phyloP scores from a whole-genome alignment of 2,797 vertebrate genomes.

The Sebastiscus albofasciatus region DNA sequence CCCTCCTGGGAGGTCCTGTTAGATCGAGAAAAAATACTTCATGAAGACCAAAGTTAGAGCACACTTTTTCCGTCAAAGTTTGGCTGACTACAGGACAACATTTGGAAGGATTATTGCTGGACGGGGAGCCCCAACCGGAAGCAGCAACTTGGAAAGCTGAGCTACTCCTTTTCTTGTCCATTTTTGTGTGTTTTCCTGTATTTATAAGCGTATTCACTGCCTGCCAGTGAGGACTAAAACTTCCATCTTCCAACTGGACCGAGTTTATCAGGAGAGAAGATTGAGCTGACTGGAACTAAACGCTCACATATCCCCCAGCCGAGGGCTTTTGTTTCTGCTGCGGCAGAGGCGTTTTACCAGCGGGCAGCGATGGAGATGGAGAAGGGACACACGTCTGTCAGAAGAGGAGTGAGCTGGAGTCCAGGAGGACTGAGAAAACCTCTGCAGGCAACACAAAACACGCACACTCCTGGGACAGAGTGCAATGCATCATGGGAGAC shows the following conservation, averaged over 20 bases:
- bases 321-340: slow-evolving; percentile 35
- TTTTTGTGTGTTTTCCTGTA: slow-evolving; percentile 26
- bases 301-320: slow-evolving; percentile 10
- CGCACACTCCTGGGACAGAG: slow-evolving; percentile 57
- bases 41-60: slow-evolving; percentile 61
- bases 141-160: slow-evolving; percentile 54
- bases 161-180: slow-evolving; percentile 10
- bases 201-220: slow-evolving; percentile 20
- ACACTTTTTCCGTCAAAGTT: slow-evolving; percentile 50
- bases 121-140: slow-evolving; percentile 37
- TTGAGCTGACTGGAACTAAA: slow-evolving; percentile 38
- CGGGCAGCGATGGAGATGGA: slow-evolving; percentile 75
- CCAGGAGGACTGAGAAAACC: slow-evolving; percentile 71
- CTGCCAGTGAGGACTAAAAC: slow-evolving; percentile 48
- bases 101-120: slow-evolving; percentile 57
- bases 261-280: slow-evolving; percentile 29
- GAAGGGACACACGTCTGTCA: slow-evolving; percentile 70
- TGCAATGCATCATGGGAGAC: slow-evolving; percentile 75
- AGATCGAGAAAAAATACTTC: slow-evolving; percentile 66
- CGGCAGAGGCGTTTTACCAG: slow-evolving; percentile 15
- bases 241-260: slow-evolving; percentile 35
- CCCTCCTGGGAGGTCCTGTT: slow-evolving; percentile 78
- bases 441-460: slow-evolving; percentile 60
- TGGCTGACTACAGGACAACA: slow-evolving; percentile 40
- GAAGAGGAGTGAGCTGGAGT: slow-evolving; percentile 82